Base-by-base conservation (phyloP, 2,888 invertebrate species). In the Hyposoter didymator region DNA sequence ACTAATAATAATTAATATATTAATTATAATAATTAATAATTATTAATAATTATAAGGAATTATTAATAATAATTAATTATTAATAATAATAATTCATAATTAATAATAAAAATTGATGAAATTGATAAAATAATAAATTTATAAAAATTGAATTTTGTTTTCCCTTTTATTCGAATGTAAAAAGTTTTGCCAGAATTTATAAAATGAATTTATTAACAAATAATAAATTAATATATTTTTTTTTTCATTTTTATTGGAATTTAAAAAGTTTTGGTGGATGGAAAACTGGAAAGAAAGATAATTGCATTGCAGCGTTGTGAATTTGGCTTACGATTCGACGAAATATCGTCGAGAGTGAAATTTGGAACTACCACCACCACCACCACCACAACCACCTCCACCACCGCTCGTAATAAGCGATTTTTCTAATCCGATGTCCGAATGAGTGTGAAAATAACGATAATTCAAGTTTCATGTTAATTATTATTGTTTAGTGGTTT, bases 351-450 rank as follows among this genome's bases (percentile, higher is more conserved):
- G 78, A 78, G 64, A 70, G 52, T 75, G 59, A 73, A 52, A 75
- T 69, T 74, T 66, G 66, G 55, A 78, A 83, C 83, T 84, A 84
- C 84, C 85, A 86, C 85, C 85, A 80, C 83, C 84, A 28, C 28
- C 28, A 28, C 28, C 28, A 32, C 72, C 75, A 84, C 82, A 52
- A 76, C 49, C 74, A 84, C 76, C 80, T 79, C 84, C 82, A 86
- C 81, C 81, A 82, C 80, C 73, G 80, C 85, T 84, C 78, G 74
- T 81, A 74, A 52, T 55, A 81, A 86, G 84, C 83, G 81, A 73
- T 76, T 66, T 79, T 59, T 17, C 79, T 78, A 59, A 67, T 85
- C 59, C 49, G 81, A 55, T 55, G 62, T 69, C 28, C 59, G 49
- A 45, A 66, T 75, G 69, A 80, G 59, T 59, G 67, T 76, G 35